Evolutionary conservation across 1,140 invertebrate genomes (phyloP), one percentile per base, ranked within the genome.

Genomic region (Halesus radiatus): DNA sequence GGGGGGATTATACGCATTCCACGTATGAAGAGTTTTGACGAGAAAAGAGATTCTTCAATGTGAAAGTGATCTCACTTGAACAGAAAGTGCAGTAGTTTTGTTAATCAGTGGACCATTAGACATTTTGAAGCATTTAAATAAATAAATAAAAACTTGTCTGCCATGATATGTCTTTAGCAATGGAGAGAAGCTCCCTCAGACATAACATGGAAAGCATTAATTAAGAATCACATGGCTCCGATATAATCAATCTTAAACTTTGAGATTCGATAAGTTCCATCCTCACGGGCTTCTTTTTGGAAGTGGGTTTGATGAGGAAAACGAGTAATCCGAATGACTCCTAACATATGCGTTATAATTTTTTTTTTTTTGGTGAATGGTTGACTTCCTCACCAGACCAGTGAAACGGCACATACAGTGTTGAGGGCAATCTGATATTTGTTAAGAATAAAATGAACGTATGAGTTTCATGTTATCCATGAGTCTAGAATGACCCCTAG

Each of bases 221-320:
- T 60, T 23, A 20, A 20, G 23, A 13, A 22, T 1, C 10, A 60
- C 56, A 7, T 20, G 13, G 22, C 1, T 20, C 56, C 23, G 20
- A 20, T 5, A 60, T 32, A 29, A 66, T 29, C n/a, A 64, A 23
- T 32, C 62, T 64, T 16, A 64, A n/a, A 64, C 62, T 64, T 29
- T 32, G 62, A 23, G 22, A 64, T 64, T 64, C 3, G n/a, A 64
- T 64, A 6, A 3, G 20, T 26, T 64, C 26, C 6, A 64, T 1
- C 23, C 62, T 26, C 15, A 13, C 16, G 62, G 16, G 15, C 32
- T 64, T 64, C n/a, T n/a, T n/a, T n/a, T n/a, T n/a, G n/a, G n/a
- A n/a, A n/a, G n/a, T n/a, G n/a, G n/a, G n/a, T n/a, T 3, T 64
- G 32, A 37, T 64, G 37, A 1, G 20, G 23, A 20, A 10, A 20